These are phyloP conservation scores for Eucera pruinosa DNA, from an alignment of 2,888 invertebrate species.

Conservation along the genomic window DNA sequence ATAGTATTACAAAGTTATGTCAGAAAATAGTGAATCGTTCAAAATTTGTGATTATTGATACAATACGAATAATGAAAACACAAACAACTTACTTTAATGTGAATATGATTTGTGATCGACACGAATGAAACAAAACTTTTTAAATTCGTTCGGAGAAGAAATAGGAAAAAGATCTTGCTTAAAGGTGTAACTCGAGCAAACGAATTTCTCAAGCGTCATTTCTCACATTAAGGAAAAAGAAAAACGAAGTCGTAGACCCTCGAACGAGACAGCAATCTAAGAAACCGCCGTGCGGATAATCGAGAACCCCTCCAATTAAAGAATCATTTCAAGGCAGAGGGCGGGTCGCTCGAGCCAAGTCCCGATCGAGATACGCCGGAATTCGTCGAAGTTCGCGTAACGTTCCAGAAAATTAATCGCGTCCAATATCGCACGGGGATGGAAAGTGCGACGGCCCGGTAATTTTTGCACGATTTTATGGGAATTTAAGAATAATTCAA, in stretches of 20 bases:
- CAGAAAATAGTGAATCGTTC: no score
- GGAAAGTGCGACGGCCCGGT: slow-evolving; percentile 67
- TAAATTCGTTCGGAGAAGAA: no score
- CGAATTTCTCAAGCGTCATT: slow-evolving; percentile 24
- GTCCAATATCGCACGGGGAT: slow-evolving; percentile 72
- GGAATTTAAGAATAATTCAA: slow-evolving; percentile 85
- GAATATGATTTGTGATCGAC: no score
- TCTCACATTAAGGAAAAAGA: slow-evolving; percentile 20
- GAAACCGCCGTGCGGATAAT: slow-evolving; percentile 56
- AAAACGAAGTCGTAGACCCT: slow-evolving; percentile 22
- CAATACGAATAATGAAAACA: no score
- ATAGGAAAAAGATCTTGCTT: neutral
- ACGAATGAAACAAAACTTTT: no score
- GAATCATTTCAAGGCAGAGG: slow-evolving; percentile 27
- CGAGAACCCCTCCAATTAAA: slow-evolving; percentile 58
- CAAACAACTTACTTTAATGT: no score
- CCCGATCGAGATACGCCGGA: slow-evolving; percentile 52
- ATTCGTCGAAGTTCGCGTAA: slow-evolving; percentile 73
- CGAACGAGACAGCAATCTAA: slow-evolving; percentile 41
- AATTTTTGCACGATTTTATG: slow-evolving; percentile 84
- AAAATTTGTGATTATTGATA: no score
- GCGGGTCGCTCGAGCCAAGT: slow-evolving; percentile 1
- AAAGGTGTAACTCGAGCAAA: neutral
- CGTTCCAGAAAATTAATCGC: slow-evolving; percentile 83
- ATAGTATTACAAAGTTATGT: no score